phyloP scores from a whole-genome alignment of 2,888 invertebrate genomes.

The Cotesia congregata region DNA sequence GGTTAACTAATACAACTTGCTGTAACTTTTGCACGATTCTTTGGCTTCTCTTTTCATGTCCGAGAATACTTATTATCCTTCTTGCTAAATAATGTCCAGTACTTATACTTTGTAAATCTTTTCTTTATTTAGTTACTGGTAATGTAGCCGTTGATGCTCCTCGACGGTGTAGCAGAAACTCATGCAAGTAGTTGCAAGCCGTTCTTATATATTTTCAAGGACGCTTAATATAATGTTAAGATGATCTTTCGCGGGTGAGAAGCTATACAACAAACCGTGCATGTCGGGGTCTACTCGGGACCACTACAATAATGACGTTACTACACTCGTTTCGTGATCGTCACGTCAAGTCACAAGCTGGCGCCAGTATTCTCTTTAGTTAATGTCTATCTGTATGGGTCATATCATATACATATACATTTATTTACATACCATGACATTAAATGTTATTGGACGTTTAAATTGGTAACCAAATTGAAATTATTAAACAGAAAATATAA shows the following conservation, averaged over 20 bases:
- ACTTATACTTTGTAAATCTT: constrained; percentile 8
- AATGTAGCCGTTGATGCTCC: neutral
- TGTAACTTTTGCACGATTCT: constrained; percentile 26
- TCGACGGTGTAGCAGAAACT: neutral
- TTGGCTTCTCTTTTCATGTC: neutral
- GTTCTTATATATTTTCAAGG: constrained; percentile 28
- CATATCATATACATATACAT: neutral
- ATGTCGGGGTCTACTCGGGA: constrained; percentile 35
- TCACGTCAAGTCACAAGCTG: constrained; percentile 42
- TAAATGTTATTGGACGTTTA: constrained; percentile 9
- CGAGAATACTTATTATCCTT: constrained; percentile 28
- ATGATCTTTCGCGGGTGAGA: constrained; percentile 32
- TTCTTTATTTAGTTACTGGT: neutral
- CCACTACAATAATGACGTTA: constrained; percentile 49
- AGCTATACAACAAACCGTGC: constrained; percentile 33
- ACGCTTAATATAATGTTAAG: constrained; percentile 14
- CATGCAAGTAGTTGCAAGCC: neutral
- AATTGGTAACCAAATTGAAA: neutral
- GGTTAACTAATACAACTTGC: constrained; percentile 15
- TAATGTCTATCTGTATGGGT: neutral
- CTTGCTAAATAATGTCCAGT: neutral
- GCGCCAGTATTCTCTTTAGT: constrained; percentile 29
- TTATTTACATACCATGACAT: constrained; percentile 7
- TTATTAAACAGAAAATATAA: neutral
- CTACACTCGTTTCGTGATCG: constrained; percentile 39